Evolutionary conservation across 2,113 vertebrate species (phyloP).

Genomic region (Zootoca vivipara): DNA sequence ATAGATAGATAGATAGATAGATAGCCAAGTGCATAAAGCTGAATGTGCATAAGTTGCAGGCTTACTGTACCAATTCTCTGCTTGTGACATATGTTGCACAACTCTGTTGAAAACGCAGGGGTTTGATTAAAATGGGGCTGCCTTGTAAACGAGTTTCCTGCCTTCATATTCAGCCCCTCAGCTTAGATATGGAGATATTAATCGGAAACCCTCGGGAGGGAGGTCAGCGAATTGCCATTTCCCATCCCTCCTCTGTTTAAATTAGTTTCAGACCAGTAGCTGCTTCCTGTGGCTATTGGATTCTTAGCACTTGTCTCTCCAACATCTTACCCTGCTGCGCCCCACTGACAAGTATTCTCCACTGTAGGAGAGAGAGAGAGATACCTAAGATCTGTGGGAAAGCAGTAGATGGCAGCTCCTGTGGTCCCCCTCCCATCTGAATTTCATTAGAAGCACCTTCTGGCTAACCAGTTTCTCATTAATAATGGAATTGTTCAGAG

Average conservation of each 20-base stretch:
- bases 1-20: too few relatives aligned
- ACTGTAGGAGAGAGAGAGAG: slow-evolving; percentile 16
- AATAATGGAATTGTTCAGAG: slow-evolving; percentile 64
- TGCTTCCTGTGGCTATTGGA: background rate
- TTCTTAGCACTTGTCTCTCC: background rate
- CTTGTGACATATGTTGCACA: background rate
- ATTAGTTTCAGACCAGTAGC: background rate
- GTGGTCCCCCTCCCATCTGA: slow-evolving; percentile 52
- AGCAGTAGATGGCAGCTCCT: slow-evolving; percentile 61
- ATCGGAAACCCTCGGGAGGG: background rate
- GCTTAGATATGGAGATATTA: background rate
- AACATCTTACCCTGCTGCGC: background rate
- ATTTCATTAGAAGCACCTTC: slow-evolving; percentile 68
- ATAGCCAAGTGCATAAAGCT: too few relatives aligned
- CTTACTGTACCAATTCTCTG: background rate
- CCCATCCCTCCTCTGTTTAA: too few relatives aligned
- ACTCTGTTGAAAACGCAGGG: background rate
- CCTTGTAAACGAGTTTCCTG: background rate
- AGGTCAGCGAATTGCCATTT: background rate
- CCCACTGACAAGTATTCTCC: background rate
- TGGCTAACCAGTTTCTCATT: slow-evolving; percentile 66
- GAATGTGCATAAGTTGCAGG: too few relatives aligned
- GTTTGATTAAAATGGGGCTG: background rate
- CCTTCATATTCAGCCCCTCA: background rate
- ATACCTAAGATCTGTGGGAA: slow-evolving; percentile 65